These are phyloP conservation scores for Antechinus flavipes DNA, from an alignment of 2,113 vertebrate genomes.

Conservation along the genomic window DNA sequence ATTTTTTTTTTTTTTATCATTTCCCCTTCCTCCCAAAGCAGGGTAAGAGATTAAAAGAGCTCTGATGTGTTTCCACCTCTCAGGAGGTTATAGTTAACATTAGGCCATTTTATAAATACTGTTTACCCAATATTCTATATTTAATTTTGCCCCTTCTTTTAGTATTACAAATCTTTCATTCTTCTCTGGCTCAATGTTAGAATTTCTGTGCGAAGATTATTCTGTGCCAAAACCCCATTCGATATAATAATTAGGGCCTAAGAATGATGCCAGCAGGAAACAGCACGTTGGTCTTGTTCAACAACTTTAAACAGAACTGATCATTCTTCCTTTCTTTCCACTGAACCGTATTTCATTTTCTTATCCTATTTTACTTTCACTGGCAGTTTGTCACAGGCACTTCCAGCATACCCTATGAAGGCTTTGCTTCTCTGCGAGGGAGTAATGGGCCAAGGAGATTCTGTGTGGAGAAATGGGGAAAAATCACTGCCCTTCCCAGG, in stretches of 20 bases:
- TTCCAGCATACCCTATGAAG: slow-evolving; percentile 98
- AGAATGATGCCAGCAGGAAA: not conserved
- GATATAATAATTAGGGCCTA: not conserved
- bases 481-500: slow-evolving; percentile 98
- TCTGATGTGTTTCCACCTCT: not conserved
- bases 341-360: slow-evolving; percentile 12
- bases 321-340: rapidly evolving
- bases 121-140: not conserved
- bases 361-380: slow-evolving; percentile 56
- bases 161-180: not conserved
- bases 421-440: slow-evolving; percentile 95
- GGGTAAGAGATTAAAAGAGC: not conserved
- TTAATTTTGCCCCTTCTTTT: not conserved
- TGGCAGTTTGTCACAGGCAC: slow-evolving; percentile 98
- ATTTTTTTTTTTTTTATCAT: not conserved
- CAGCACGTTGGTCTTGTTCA: not conserved
- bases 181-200: not conserved
- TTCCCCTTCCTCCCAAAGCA: not conserved
- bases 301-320: rapidly evolving
- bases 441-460: slow-evolving; percentile 97
- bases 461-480: slow-evolving; percentile 99
- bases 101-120: not conserved
- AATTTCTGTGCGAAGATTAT: not conserved
- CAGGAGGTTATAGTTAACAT: not conserved
- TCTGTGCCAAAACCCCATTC: not conserved